phyloP scores from a whole-genome alignment of 2,113 vertebrate genomes.

The Nesogale talazaci region DNA sequence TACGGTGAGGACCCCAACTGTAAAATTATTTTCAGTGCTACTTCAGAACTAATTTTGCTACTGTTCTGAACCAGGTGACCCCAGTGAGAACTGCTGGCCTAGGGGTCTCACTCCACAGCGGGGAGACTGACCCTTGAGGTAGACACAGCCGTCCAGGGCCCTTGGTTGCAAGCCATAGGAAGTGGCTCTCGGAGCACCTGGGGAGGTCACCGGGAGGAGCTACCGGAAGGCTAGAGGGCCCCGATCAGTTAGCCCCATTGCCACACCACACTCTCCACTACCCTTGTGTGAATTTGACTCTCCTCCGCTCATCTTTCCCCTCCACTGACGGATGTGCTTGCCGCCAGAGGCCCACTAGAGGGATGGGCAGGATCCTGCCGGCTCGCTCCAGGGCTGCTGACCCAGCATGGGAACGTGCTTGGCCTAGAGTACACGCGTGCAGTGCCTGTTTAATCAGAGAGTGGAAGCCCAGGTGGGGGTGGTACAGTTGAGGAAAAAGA shows the following conservation, averaged over 20 bases:
- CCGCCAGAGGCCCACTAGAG: too few species aligned
- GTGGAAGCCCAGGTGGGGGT: neutral
- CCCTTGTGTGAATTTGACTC: neutral
- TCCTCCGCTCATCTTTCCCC: neutral
- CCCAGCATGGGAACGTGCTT: neutral
- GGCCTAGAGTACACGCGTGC: neutral
- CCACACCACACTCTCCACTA: neutral
- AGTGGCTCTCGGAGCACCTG: neutral
- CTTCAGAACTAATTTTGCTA: too few species aligned
- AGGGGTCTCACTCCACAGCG: too few species aligned
- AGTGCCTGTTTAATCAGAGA: neutral
- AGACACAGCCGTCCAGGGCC: neutral
- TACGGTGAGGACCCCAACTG: too few species aligned
- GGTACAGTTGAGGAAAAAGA: neutral
- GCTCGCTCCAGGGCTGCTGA: neutral
- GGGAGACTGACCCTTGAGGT: neutral
- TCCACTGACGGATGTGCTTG: neutral
- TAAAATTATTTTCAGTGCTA: too few species aligned
- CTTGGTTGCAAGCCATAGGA: slow-evolving; percentile 18
- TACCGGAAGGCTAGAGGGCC: neutral
- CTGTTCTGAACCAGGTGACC: too few species aligned
- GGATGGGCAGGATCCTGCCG: neutral
- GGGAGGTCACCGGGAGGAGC: neutral
- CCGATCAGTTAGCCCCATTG: neutral
- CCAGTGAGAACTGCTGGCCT: too few species aligned